phyloP scores from a whole-genome alignment of 92 coral and sea anemone genomes.

The Actinostola sp. region DNA sequence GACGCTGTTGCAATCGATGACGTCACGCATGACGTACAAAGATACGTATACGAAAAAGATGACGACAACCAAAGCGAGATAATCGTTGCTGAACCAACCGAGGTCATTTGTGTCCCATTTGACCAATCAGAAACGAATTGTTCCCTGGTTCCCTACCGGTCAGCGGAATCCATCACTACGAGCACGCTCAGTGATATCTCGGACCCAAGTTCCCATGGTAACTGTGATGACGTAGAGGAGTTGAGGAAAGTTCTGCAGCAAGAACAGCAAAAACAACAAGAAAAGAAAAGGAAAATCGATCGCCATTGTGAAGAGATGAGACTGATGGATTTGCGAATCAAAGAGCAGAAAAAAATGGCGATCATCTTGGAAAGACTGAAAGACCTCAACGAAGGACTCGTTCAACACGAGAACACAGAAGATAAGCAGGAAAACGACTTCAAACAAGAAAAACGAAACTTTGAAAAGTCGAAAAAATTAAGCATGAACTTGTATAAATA shows the following conservation, averaged over 20 bases:
- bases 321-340: slow-evolving; percentile 43
- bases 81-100: slow-evolving; percentile 21
- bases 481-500: slow-evolving; percentile 75
- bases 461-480: slow-evolving; percentile 56
- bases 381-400: slow-evolving; percentile 20
- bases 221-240: slow-evolving; percentile 10
- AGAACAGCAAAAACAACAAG: slow-evolving; percentile 26
- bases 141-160: slow-evolving; percentile 10
- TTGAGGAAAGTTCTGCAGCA: background rate
- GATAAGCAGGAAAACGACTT: slow-evolving; percentile 1
- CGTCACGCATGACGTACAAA: slow-evolving; percentile 25
- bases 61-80: slow-evolving; percentile 21
- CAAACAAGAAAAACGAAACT: slow-evolving; percentile 25
- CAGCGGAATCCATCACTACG: slow-evolving; percentile 38
- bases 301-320: slow-evolving; percentile 28
- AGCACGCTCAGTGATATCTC: slow-evolving; percentile 44
- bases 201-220: slow-evolving; percentile 10
- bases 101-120: slow-evolving; percentile 4
- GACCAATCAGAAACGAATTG: slow-evolving; percentile 22
- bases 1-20: slow-evolving; percentile 7
- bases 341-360: slow-evolving; percentile 54
- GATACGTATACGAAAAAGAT: background rate
- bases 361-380: slow-evolving; percentile 27
- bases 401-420: background rate
- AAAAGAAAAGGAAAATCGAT: slow-evolving; percentile 15